Conservation (phyloP, 2,113 vertebrate species). For the Martes martes region DNA sequence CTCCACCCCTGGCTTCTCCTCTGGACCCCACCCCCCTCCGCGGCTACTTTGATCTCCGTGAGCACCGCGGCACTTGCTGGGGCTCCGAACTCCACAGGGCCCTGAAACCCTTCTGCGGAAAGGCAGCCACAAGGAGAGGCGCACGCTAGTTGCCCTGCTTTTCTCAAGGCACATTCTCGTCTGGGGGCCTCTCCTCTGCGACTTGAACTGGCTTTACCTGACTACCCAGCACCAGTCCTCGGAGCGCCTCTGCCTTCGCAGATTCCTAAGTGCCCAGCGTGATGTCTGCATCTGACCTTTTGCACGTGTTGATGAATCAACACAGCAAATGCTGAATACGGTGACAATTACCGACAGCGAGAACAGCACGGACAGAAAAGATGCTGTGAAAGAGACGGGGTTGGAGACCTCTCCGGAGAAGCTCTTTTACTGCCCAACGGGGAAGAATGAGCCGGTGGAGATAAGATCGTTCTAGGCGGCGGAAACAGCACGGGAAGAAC, state of each 20-base stretch:
- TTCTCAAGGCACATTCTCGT: neutral
- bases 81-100: neutral
- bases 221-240: neutral
- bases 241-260: neutral
- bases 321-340: neutral
- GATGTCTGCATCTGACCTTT: neutral
- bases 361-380: neutral
- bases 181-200: neutral
- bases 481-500: rapidly evolving
- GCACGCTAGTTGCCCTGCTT: neutral
- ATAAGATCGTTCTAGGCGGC: neutral
- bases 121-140: neutral
- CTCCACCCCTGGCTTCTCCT: neutral
- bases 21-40: neutral
- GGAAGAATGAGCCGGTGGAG: neutral
- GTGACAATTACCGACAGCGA: neutral
- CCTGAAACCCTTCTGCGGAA: neutral
- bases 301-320: neutral
- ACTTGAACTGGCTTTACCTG: neutral
- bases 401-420: neutral
- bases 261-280: neutral
- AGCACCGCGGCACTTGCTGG: neutral
- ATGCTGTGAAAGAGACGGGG: neutral
- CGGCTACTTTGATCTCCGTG: neutral
- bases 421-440: neutral